These are phyloP conservation scores for Megaleporinus macrocephalus DNA, from an alignment of 2,113 vertebrate genomes.

Conservation along the genomic window DNA sequence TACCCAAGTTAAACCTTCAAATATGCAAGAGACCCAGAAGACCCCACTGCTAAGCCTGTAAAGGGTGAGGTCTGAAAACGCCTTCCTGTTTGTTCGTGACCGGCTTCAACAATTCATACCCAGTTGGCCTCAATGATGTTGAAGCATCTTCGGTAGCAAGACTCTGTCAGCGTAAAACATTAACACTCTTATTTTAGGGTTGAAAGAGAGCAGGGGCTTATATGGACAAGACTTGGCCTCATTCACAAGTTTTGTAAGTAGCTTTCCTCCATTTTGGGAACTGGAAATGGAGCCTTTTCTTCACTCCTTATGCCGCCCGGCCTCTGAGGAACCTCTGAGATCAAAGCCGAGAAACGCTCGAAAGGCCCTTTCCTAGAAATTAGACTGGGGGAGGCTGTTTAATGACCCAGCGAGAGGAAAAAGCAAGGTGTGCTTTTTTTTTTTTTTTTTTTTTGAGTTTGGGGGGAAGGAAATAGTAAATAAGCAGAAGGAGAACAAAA, in stretches of 20 bases:
- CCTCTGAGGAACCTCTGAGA: neutral
- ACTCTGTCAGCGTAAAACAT: neutral
- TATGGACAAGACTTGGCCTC: neutral
- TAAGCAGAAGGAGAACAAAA: too few relatives aligned
- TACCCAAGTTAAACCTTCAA: neutral
- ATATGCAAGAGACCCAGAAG: neutral
- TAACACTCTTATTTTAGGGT: neutral
- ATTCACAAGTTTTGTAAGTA: neutral
- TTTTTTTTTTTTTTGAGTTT: neutral
- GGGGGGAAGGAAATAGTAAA: neutral
- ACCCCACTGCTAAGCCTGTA: neutral
- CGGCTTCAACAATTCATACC: neutral
- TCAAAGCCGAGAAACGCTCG: slow-evolving; percentile 4
- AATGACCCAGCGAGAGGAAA: neutral
- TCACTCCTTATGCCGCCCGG: neutral
- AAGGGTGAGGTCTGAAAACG: neutral
- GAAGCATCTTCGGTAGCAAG: neutral
- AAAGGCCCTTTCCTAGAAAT: slow-evolving; percentile 16
- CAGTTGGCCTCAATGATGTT: neutral
- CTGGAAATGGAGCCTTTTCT: neutral
- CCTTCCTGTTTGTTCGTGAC: neutral
- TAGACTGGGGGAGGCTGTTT: neutral
- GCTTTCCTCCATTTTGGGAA: neutral
- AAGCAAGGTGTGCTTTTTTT: neutral
- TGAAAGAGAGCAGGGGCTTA: neutral